Percentiles rank a stretch among this genome's conserved stretches.
Evolutionary conservation across 2,113 vertebrate genomes (phyloP).

Genomic region (Alethe castanea): DNA sequence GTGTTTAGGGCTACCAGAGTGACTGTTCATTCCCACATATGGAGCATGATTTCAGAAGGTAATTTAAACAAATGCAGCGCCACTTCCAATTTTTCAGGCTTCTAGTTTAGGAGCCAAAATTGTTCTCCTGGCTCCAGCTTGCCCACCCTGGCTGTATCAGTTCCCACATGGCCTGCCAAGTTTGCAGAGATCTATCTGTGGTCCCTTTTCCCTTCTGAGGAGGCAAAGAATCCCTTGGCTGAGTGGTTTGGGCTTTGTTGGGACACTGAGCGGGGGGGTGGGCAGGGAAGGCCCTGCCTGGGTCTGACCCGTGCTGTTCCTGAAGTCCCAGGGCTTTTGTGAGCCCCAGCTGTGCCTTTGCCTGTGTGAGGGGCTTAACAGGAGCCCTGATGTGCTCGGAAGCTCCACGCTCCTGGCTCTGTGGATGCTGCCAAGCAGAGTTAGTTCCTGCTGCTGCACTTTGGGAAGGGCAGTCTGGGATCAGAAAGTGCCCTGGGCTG

Average conservation of each 20-base stretch:
- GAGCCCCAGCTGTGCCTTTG: background rate
- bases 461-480: background rate
- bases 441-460: background rate
- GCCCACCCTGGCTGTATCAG: constrained; percentile 1
- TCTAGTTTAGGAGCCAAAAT: background rate
- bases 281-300: background rate
- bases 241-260: background rate
- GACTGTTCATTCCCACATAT: constrained; percentile 22
- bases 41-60: constrained; percentile 39
- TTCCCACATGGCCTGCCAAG: constrained; percentile 24
- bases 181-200: background rate
- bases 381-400: fast-evolving
- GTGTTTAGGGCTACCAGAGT: constrained; percentile 27
- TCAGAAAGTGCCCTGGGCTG: background rate
- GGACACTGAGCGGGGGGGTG: fast-evolving
- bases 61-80: constrained; percentile 54
- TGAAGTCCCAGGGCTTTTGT: background rate
- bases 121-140: constrained; percentile 30
- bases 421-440: fast-evolving
- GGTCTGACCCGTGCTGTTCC: background rate
- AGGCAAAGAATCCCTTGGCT: background rate
- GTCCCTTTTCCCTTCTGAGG: background rate
- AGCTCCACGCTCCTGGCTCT: background rate
- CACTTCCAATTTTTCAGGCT: constrained; percentile 54
- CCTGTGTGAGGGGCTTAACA: background rate